Base-by-base conservation (phyloP, 2,888 invertebrate species). In the Resseliella maxima region DNA sequence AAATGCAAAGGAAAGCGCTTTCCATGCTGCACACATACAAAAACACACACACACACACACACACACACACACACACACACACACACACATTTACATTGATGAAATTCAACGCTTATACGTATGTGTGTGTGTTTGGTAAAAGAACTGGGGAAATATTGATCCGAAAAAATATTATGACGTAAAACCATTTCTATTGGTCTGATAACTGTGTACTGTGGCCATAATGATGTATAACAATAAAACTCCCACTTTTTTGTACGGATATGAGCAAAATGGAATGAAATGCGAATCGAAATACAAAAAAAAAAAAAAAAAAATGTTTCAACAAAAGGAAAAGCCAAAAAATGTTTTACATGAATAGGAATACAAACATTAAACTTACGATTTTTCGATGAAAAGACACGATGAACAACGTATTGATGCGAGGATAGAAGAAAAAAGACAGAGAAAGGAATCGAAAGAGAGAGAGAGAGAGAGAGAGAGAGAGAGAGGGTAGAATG, bases 161-260 rank as follows among this genome's bases (percentile, higher is more conserved):
- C 83, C n/a, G 38, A 83, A 38, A 24, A 83, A 83, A n/a, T n/a
- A n/a, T 83, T 38, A 38, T 83, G 83, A 83, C 83, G 83, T 38
- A 83, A 38, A 83, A 38, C n/a, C 38, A 6, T 83, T 83, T 83
- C 83, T 38, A 83, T 83, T 83, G 83, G 83, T 83, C 83, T 38
- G 83, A 38, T 83, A 38, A 38, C n/a, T 38, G 8, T 36, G 83
- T 72, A 72, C 31, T 3, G 72, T 72, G 31, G 72, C 72, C 72
- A 72, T 72, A 38, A 83, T 83, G 83, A n/a, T 36, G 15, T 83
- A 83, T 38, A n/a, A 38, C 38, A 83, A 12, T 38, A 83, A 83
- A 83, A 83, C 83, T 83, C 83, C 83, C 83, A 83, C 83, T 83
- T 83, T 83, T 31, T 64, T 64, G n/a, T n/a, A n/a, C 46, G 27